Conservation (phyloP, 64 coral and sea anemone species). For the Stichodactyla mertensii region DNA sequence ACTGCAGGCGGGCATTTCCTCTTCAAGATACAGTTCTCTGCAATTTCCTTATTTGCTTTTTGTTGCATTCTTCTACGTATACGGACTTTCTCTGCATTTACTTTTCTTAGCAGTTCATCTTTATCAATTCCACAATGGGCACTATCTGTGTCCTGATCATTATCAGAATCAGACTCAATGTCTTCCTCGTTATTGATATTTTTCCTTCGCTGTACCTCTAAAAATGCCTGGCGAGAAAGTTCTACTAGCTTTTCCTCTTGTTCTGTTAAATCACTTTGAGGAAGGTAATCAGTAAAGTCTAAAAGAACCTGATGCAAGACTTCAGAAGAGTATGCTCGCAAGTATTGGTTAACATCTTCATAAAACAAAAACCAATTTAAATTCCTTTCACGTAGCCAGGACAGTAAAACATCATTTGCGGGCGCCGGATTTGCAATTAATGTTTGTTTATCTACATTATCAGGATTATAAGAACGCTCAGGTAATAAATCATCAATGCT, state of each 20-base stretch:
- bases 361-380: slow-evolving; percentile 66
- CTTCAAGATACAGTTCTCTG: too few relatives aligned
- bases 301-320: slow-evolving; percentile 33
- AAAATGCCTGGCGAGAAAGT: slow-evolving; percentile 33
- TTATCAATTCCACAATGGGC: too few relatives aligned
- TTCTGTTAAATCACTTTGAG: slow-evolving; percentile 29
- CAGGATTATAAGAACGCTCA: slow-evolving; percentile 15
- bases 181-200: slow-evolving; percentile 7
- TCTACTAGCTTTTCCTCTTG: slow-evolving; percentile 43
- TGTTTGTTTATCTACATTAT: not conserved
- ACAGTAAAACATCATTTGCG: slow-evolving; percentile 11
- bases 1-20: too few relatives aligned
- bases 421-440: not conserved
- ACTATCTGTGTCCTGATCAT: not conserved
- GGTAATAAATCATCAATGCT: slow-evolving; percentile 1
- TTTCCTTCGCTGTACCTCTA: slow-evolving; percentile 14
- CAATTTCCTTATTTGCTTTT: too few relatives aligned
- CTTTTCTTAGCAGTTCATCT: not conserved
- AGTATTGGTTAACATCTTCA: slow-evolving; percentile 14
- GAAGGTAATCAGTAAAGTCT: slow-evolving; percentile 41
- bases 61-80: too few relatives aligned
- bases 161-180: slow-evolving; percentile 46
- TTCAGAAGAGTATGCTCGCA: slow-evolving; percentile 22
- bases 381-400: slow-evolving; percentile 31
- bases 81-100: not conserved